A percentile compares a stretch with the other conserved stretches of the same genome.
These are phyloP conservation scores for Ornithoptera alexandrae DNA, from an alignment of 2,888 invertebrate genomes.

Conservation along the genomic window DNA sequence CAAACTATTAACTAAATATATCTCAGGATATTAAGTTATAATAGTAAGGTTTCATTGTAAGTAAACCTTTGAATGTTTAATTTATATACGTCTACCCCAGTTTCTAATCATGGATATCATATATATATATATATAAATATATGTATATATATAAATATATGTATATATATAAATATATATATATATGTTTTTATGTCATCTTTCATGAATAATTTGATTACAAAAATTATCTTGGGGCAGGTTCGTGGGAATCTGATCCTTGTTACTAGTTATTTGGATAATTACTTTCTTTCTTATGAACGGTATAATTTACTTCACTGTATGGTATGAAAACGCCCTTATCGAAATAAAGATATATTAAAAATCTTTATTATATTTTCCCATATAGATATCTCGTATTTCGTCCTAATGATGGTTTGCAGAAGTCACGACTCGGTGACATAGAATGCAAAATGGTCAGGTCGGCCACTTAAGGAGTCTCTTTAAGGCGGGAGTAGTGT, in stretches of 20 bases:
- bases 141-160: too few relatives aligned
- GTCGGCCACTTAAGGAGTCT: neutral
- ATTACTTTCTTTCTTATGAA: too few relatives aligned
- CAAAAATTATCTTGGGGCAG: too few relatives aligned
- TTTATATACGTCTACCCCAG: neutral
- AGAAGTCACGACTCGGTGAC: neutral
- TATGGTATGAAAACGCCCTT: too few relatives aligned
- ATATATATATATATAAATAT: too few relatives aligned
- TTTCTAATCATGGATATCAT: neutral
- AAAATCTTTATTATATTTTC: too few relatives aligned
- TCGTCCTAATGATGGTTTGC: neutral
- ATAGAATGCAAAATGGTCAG: neutral
- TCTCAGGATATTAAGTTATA: neutral
- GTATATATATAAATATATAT: too few relatives aligned
- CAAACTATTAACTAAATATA: conserved; percentile 3
- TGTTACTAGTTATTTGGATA: too few relatives aligned
- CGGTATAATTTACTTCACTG: too few relatives aligned
- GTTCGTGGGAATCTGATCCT: too few relatives aligned
- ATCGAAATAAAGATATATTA: neutral
- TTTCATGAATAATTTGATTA: too few relatives aligned
- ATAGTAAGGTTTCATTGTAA: neutral
- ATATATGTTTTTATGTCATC: too few relatives aligned
- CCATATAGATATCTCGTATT: neutral
- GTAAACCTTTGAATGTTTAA: conserved; percentile 1
- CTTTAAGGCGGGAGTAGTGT: neutral